phyloP scores from a whole-genome alignment of 2,797 vertebrate genomes.

The Melanotaenia trifasciata region DNA sequence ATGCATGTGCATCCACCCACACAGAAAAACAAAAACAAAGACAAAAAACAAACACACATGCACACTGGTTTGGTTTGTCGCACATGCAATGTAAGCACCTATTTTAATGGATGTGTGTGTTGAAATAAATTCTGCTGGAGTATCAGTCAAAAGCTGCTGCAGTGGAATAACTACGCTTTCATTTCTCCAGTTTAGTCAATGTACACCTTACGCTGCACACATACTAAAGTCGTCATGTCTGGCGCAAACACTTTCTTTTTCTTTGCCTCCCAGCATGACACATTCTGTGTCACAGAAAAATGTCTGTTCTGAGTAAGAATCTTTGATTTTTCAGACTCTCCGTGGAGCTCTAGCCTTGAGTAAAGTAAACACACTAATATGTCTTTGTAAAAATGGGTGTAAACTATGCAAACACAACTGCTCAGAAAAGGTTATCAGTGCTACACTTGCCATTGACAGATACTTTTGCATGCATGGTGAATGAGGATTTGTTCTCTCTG shows the following conservation, averaged over 20 bases:
- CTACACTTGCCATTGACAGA: slow-evolving; percentile 67
- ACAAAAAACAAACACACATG: slow-evolving; percentile 28
- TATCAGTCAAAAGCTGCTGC: slow-evolving; percentile 50
- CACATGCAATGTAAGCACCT: slow-evolving; percentile 51
- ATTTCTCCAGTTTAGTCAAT: slow-evolving; percentile 46
- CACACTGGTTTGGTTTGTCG: slow-evolving; percentile 37
- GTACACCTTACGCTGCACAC: slow-evolving; percentile 25
- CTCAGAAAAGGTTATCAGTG: slow-evolving; percentile 51
- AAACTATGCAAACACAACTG: slow-evolving; percentile 66
- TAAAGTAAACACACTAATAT: slow-evolving; percentile 58
- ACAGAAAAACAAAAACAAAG: slow-evolving; percentile 13
- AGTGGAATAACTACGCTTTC: slow-evolving; percentile 52
- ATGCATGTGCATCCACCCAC: slow-evolving; percentile 61
- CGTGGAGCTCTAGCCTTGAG: slow-evolving; percentile 15
- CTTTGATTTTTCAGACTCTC: slow-evolving; percentile 36
- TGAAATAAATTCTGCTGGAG: slow-evolving; percentile 37
- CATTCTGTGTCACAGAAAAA: slow-evolving; percentile 2
- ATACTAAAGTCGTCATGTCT: slow-evolving; percentile 50
- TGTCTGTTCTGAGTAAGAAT: neutral
- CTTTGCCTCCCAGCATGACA: slow-evolving; percentile 5
- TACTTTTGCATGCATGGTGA: slow-evolving; percentile 34
- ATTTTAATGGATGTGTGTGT: slow-evolving; percentile 41
- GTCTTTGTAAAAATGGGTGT: slow-evolving; percentile 50
- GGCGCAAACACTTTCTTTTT: slow-evolving; percentile 18
- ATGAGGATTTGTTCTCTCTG: slow-evolving; percentile 17